Conservation (phyloP, 2,113 vertebrate species). For the Periophthalmodon schlosseri region DNA sequence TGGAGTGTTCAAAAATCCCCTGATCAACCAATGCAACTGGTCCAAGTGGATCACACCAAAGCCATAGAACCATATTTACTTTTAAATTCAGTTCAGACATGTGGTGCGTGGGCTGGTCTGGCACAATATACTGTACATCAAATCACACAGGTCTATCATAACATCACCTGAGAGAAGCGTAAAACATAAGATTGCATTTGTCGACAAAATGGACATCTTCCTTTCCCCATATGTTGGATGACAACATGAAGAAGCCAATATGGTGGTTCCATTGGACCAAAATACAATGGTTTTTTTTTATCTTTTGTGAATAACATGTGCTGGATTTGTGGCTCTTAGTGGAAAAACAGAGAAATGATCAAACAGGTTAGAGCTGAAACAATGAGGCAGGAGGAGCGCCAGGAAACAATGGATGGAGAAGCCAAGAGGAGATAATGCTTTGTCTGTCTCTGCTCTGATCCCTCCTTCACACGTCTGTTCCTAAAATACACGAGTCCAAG, state of each 20-base stretch:
- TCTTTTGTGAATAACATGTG: slow-evolving; percentile 9
- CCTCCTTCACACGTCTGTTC: background rate
- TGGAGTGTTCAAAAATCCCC: too few relatives aligned
- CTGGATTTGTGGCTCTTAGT: background rate
- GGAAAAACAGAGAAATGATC: slow-evolving; percentile 4
- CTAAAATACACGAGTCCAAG: background rate
- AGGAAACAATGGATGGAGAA: slow-evolving; percentile 28
- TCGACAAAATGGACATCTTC: slow-evolving; percentile 20
- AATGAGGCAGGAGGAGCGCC: slow-evolving; percentile 19
- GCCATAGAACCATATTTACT: slow-evolving; percentile 1
- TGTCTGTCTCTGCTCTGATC: background rate
- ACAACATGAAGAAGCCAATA: background rate
- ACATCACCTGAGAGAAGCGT: slow-evolving; percentile 32
- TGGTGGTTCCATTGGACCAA: background rate
- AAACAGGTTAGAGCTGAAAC: slow-evolving; percentile 12
- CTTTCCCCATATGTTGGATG: slow-evolving; percentile 37
- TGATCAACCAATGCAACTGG: too few relatives aligned
- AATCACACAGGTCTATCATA: slow-evolving; percentile 32
- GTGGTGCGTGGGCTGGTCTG: slow-evolving; percentile 22
- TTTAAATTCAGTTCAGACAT: slow-evolving; percentile 11
- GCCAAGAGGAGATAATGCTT: background rate
- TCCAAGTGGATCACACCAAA: slow-evolving; percentile 30
- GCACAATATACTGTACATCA: background rate
- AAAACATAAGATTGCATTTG: slow-evolving; percentile 26
- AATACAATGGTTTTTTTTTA: background rate